Evolutionary conservation across 2,888 invertebrate genomes (phyloP).

Genomic region (Stratiomys singularior): DNA sequence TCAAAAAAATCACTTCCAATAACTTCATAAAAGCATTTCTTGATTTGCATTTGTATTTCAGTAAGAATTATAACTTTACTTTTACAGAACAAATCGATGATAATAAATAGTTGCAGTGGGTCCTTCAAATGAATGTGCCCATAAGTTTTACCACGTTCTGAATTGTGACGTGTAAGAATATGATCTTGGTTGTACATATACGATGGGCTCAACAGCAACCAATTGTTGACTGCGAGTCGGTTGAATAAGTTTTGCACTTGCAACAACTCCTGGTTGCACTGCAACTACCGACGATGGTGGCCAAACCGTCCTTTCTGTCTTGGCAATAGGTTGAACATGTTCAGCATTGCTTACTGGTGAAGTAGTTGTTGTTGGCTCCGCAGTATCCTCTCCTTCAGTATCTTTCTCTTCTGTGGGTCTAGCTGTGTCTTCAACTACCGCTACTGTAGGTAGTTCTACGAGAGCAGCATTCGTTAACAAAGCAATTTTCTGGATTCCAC

Average conservation of each 20-base stretch:
- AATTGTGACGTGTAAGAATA: conserved; percentile 24
- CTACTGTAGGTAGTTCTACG: not conserved
- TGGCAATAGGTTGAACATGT: not conserved
- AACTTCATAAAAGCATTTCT: no score
- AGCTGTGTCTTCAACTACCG: not conserved
- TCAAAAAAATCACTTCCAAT: no score
- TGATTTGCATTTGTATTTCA: no score
- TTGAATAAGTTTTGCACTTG: not conserved
- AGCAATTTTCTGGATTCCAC: conserved; percentile 7
- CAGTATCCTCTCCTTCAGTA: conserved; percentile 18
- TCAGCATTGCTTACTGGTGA: not conserved
- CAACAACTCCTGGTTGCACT: not conserved
- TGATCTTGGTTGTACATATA: conserved; percentile 26
- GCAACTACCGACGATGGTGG: not conserved
- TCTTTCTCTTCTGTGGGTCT: not conserved
- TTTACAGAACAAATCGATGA: no score
- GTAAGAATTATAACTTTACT: no score
- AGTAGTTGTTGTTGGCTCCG: not conserved
- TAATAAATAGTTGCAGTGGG: no score
- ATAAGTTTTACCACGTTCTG: conserved; percentile 24
- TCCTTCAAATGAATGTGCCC: no score
- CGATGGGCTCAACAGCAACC: conserved; percentile 14
- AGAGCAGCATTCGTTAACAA: conserved; percentile 28
- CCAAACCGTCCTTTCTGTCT: conserved; percentile 8
- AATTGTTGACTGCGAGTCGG: conserved; percentile 19